Conservation (phyloP, 2,113 vertebrate genomes). For the Gila orcuttii region DNA sequence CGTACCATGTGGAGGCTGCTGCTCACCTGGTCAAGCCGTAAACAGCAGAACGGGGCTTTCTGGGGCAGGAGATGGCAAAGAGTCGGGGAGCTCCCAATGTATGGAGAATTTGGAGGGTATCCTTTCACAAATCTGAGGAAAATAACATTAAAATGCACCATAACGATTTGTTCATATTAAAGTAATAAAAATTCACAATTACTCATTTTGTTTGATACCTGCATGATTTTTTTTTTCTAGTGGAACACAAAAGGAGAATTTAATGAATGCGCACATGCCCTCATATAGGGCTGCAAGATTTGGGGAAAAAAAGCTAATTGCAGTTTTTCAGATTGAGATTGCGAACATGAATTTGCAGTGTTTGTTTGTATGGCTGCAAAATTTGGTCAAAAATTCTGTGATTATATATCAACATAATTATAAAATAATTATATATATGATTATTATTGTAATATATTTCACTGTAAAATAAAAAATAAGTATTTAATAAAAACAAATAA, state of each 20-base stretch:
- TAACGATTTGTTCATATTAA: neutral
- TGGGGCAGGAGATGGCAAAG: slow-evolving; percentile 90
- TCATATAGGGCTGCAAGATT: neutral
- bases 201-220: too few species aligned
- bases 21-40: slow-evolving; percentile 91
- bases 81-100: slow-evolving; percentile 94
- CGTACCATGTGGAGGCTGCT: neutral
- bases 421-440: neutral
- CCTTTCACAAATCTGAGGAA: slow-evolving; percentile 89
- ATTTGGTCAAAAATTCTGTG: neutral
- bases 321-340: neutral
- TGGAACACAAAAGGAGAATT: neutral
- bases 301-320: too few species aligned
- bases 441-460: too few species aligned
- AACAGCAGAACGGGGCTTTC: slow-evolving; percentile 92
- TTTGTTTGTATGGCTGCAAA: neutral
- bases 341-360: neutral
- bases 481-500: too few species aligned
- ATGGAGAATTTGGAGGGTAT: slow-evolving; percentile 94
- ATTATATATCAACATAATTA: neutral
- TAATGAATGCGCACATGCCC: neutral
- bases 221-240: neutral
- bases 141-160: slow-evolving; percentile 11
- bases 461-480: too few species aligned
- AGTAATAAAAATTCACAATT: neutral